Evolutionary conservation across 2,888 invertebrate genomes (phyloP), one percentile per base, ranked within the genome.

Genomic region (Drosophila formosana): DNA sequence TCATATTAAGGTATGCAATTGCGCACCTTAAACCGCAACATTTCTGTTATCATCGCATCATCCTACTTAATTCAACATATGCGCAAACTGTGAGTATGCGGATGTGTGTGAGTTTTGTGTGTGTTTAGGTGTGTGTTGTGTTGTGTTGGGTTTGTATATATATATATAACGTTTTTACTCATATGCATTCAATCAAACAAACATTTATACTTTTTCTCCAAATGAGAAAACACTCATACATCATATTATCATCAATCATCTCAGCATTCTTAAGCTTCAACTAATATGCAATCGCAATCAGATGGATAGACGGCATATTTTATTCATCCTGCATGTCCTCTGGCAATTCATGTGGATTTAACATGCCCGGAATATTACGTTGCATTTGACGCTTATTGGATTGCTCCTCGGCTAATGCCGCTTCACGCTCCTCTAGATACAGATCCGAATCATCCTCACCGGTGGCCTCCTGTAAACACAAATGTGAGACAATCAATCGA

Each of bases 391-490:
- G 95, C 93, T 99, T 99, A 90, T 98, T 98, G 75, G 97, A 96
- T 92, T 99, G 98, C 51, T 99, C 99, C 89, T 95, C 94, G 80
- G 96, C 95, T 77, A 99, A 95, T 66, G 97, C 96, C 76, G 95
- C 95, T 93, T 99, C 97, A 86, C 99, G 95, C 93, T 99, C 99
- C 92, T 99, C 99, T 90, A 99, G 94, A 93, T 97, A 99, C 91
- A 99, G 94, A 93, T 99, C 99, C 71, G 97, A 96, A 93, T 99
- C 98, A 92, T 99, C 99, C 92, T 98, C 98, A 47, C 99, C 99
- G 30, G 98, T 98, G 92, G 97, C 98, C 94, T 99, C 99, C 99
- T 99, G 92, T 4, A 93, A 91, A 25, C 18, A 18, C 6, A 26
- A 41, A 34, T 26, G 7, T 11, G 1, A 39, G 37, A 60, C 7